These are phyloP conservation scores for Crotalus horridus DNA, from an alignment of 2,113 vertebrate species.

Conservation along the genomic window DNA sequence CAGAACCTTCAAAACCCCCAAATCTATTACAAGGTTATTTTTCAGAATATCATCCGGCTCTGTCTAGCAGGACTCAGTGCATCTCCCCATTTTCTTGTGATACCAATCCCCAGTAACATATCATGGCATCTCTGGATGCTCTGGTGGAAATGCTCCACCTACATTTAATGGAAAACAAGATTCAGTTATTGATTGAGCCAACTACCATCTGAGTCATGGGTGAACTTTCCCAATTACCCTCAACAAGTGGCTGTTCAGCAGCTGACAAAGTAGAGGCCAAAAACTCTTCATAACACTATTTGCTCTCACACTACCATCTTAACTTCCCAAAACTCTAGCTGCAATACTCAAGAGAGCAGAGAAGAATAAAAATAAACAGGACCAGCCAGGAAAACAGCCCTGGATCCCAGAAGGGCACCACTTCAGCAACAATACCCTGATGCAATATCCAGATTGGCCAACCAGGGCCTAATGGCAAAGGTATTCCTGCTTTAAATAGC, in stretches of 20 bases:
- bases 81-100: neutral
- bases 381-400: conserved; percentile 62
- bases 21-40: neutral
- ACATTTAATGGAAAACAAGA: neutral
- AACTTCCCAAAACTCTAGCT: conserved; percentile 9
- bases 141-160: neutral
- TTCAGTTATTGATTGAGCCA: neutral
- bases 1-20: neutral
- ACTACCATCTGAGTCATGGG: neutral
- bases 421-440: conserved; percentile 60
- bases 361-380: conserved; percentile 63
- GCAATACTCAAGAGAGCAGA: conserved; percentile 45
- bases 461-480: conserved; percentile 18
- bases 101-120: neutral
- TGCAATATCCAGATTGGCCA: conserved; percentile 44
- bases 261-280: neutral
- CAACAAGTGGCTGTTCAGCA: rapidly evolving
- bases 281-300: neutral
- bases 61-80: neutral
- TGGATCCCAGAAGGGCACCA: neutral
- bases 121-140: neutral
- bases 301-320: neutral
- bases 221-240: neutral
- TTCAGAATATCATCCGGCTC: neutral
- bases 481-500: conserved; percentile 31